Conservation (phyloP, 2,113 vertebrate species). For the Blennius ocellaris region DNA sequence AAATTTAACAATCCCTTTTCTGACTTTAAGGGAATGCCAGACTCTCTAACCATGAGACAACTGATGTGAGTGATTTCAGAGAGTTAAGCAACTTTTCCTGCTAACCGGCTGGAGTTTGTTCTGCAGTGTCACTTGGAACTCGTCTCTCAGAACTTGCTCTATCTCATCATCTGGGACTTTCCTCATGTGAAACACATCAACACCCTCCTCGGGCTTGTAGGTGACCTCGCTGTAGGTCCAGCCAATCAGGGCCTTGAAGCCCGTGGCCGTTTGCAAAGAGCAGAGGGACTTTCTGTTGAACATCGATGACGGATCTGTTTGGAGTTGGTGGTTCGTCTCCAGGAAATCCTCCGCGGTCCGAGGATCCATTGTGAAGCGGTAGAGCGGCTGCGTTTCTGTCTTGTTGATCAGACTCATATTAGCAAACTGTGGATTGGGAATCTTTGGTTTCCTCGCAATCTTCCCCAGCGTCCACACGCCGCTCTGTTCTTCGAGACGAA, state of each 20-base stretch:
- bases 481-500: conserved; percentile 78
- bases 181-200: conserved; percentile 83
- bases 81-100: conserved; percentile 48
- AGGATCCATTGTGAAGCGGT: conserved; percentile 84
- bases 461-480: conserved; percentile 87
- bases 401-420: conserved; percentile 81
- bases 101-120: conserved; percentile 81
- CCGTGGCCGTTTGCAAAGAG: conserved; percentile 84
- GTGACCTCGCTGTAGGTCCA: conserved; percentile 84
- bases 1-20: too few species aligned
- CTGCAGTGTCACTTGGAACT: conserved; percentile 83
- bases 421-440: conserved; percentile 82
- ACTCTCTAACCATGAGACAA: too few species aligned
- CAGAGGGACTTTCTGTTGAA: conserved; percentile 89
- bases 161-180: conserved; percentile 83
- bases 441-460: conserved; percentile 75
- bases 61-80: conserved; percentile 54
- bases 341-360: conserved; percentile 79
- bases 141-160: conserved; percentile 82
- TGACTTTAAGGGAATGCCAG: too few species aligned
- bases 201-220: conserved; percentile 85
- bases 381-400: conserved; percentile 75
- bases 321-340: conserved; percentile 69
- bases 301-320: conserved; percentile 82
- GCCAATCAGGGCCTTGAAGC: conserved; percentile 86